Conservation (phyloP, 53 echinoderm and acorn worm species). For the Temnopleurus reevesii region DNA sequence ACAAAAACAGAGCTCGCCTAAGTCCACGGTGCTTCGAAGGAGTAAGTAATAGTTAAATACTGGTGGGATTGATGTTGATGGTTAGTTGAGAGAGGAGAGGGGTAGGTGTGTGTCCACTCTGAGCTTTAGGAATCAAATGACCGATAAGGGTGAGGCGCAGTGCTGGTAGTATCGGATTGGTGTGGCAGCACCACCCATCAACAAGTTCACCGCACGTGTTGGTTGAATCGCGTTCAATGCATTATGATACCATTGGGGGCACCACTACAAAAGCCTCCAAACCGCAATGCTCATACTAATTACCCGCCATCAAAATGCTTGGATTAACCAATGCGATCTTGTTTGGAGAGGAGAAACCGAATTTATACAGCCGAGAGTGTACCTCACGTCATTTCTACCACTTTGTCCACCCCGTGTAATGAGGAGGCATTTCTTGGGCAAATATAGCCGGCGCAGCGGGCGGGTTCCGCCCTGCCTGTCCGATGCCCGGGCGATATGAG, state of each 20-base stretch:
- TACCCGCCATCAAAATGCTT: constrained; percentile 30
- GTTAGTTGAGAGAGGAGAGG: background rate
- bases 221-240: background rate
- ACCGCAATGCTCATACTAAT: constrained; percentile 50
- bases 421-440: constrained; percentile 40
- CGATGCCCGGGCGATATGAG: background rate
- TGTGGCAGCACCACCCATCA: background rate
- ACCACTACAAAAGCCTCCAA: constrained; percentile 18
- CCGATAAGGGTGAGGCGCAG: background rate
- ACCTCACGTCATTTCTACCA: background rate
- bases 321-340: constrained; percentile 39
- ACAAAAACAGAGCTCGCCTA: background rate
- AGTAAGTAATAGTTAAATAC: background rate
- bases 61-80: background rate
- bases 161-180: too few relatives aligned
- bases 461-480: background rate
- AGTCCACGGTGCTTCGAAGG: background rate
- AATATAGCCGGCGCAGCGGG: constrained; percentile 24
- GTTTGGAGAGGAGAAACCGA: background rate
- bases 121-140: constrained; percentile 20
- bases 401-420: background rate
- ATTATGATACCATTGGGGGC: background rate
- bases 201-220: constrained; percentile 25
- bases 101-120: constrained; percentile 14
- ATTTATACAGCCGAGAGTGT: background rate